phyloP scores from a whole-genome alignment of 2,888 invertebrate species.

The Tethea ocularis region DNA sequence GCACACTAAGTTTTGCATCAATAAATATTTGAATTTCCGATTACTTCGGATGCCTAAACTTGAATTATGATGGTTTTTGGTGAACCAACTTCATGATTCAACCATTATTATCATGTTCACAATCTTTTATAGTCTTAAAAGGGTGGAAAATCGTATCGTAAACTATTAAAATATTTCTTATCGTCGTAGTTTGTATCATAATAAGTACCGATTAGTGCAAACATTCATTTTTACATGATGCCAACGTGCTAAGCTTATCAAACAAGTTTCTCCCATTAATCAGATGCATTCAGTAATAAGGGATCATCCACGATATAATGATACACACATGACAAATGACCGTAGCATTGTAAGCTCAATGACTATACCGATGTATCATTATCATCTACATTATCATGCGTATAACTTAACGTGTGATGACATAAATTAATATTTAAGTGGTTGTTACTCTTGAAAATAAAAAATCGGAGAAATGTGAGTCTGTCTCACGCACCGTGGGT shows the following conservation, averaged over 20 bases:
- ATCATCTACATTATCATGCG: conserved; percentile 18
- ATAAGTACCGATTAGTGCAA: not conserved
- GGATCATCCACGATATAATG: conserved; percentile 10
- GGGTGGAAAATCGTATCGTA: not conserved
- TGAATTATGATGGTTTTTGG: too few species aligned
- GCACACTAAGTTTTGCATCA: too few species aligned
- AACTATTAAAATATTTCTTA: not conserved
- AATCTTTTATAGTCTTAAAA: not conserved
- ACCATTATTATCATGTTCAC: not conserved
- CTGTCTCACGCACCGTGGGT: too few species aligned
- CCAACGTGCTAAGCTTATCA: not conserved
- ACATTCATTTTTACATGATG: not conserved
- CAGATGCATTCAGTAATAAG: conserved; percentile 4
- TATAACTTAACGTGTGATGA: conserved; percentile 18
- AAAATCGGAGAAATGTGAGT: too few species aligned
- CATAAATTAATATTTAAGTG: conserved; percentile 16
- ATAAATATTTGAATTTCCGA: too few species aligned
- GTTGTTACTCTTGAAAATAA: conserved; percentile 15
- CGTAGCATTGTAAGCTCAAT: conserved; percentile 29
- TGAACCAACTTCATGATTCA: not conserved
- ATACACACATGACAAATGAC: conserved; percentile 19
- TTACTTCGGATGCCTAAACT: too few species aligned
- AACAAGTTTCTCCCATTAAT: conserved; percentile 10
- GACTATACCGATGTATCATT: conserved; percentile 17
- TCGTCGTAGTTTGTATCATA: not conserved